phyloP scores from a whole-genome alignment of 2,113 vertebrate genomes.

The Crotalus horridus region DNA sequence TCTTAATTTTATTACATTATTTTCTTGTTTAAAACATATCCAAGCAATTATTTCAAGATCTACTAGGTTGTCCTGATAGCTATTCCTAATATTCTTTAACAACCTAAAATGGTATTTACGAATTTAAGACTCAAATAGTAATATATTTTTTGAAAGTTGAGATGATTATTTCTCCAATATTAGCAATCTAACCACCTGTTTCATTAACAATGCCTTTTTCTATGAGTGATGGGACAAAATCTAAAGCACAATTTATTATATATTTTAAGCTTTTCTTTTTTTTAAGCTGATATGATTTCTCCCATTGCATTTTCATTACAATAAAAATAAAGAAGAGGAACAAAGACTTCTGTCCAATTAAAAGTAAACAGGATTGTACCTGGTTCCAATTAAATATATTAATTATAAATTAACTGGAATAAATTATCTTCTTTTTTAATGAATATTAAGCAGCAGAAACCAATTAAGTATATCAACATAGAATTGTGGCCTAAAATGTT shows the following conservation, averaged over 20 bases:
- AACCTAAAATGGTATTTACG: background rate
- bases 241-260: too few relatives aligned
- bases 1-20: too few relatives aligned
- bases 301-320: background rate
- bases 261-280: background rate
- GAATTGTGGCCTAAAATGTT: background rate
- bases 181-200: too few relatives aligned
- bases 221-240: too few relatives aligned
- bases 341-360: too few relatives aligned
- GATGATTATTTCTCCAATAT: background rate
- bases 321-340: too few relatives aligned
- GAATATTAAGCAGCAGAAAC: background rate
- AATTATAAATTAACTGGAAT: too few relatives aligned
- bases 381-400: too few relatives aligned
- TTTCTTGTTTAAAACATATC: too few relatives aligned
- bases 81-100: background rate
- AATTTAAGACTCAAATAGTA: background rate
- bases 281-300: too few relatives aligned
- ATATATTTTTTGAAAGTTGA: background rate
- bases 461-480: background rate
- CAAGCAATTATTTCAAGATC: background rate
- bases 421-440: background rate
- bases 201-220: too few relatives aligned
- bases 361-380: too few relatives aligned
- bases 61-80: background rate